Evolutionary conservation across 30 jellyfish, hydroid and myxozoan genomes (phyloP).

Genomic region (Hydractinia echinata): DNA sequence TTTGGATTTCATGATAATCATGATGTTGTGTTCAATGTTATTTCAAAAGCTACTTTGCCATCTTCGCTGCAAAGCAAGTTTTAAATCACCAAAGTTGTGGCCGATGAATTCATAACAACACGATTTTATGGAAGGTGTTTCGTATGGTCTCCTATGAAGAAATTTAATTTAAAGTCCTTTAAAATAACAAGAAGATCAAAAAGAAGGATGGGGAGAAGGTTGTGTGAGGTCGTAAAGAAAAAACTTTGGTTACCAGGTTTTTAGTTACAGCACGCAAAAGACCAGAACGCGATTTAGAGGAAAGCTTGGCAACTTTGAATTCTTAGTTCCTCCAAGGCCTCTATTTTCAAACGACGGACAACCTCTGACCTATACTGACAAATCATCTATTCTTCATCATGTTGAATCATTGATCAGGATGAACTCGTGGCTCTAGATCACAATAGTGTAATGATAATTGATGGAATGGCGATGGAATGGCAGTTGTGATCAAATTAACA

Average conservation of each 20-base stretch:
- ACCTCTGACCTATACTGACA: too few relatives aligned
- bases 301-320: too few relatives aligned
- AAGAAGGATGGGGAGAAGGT: slow-evolving; percentile 10
- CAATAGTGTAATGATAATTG: too few relatives aligned
- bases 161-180: neutral
- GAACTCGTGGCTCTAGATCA: too few relatives aligned
- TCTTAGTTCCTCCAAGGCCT: too few relatives aligned
- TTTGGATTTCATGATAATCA: slow-evolving; percentile 2
- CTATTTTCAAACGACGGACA: too few relatives aligned
- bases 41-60: slow-evolving; percentile 4
- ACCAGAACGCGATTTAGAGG: neutral
- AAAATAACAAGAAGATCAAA: slow-evolving; percentile 4
- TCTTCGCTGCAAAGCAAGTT: neutral
- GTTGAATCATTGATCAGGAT: too few relatives aligned
- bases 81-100: neutral
- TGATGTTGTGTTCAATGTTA: neutral
- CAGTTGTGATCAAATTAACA: too few relatives aligned
- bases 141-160: slow-evolving; percentile 12
- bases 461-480: too few relatives aligned
- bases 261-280: slow-evolving; percentile 7
- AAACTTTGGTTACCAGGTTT: neutral
- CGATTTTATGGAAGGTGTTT: neutral
- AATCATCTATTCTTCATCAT: too few relatives aligned
- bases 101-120: neutral
- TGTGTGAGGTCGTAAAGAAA: slow-evolving; percentile 3